These are phyloP conservation scores for Pachypanchax playfairii DNA, from an alignment of 2,113 vertebrate species.

Conservation along the genomic window DNA sequence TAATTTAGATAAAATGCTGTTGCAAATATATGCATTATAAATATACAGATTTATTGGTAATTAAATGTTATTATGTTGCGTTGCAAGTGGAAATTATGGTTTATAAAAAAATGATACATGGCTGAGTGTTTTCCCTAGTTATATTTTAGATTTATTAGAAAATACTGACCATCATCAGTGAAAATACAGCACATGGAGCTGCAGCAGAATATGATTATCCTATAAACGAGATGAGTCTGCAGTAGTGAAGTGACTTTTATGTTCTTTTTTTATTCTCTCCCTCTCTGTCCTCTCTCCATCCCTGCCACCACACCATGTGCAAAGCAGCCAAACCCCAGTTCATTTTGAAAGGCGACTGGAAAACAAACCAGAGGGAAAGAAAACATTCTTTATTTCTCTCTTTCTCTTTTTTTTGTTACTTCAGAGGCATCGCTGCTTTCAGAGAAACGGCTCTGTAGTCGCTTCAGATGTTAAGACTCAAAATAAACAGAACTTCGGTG, in stretches of 20 bases:
- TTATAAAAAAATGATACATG: no score
- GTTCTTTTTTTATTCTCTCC: constrained; percentile 5
- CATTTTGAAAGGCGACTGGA: constrained; percentile 76
- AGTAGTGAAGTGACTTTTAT: constrained; percentile 14
- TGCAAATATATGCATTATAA: neutral
- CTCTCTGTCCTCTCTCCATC: constrained; percentile 26
- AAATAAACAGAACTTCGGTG: constrained; percentile 75
- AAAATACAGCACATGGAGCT: neutral
- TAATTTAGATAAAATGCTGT: neutral
- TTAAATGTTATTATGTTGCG: neutral
- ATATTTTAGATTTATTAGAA: neutral
- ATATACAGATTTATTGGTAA: neutral
- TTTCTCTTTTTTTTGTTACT: constrained; percentile 42
- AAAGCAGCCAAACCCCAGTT: constrained; percentile 70
- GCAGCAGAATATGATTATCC: neutral
- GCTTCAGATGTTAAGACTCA: constrained; percentile 75
- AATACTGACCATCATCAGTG: neutral
- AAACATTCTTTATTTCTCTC: constrained; percentile 67
- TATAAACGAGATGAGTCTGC: neutral
- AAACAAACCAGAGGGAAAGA: constrained; percentile 80
- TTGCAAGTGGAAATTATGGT: neutral
- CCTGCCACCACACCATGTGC: constrained; percentile 65
- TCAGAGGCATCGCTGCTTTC: constrained; percentile 65
- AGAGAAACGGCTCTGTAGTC: constrained; percentile 53
- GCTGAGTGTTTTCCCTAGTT: no score